These are phyloP conservation scores for Steinernema feltiae DNA, from an alignment of 1,140 invertebrate genomes.

Conservation along the genomic window DNA sequence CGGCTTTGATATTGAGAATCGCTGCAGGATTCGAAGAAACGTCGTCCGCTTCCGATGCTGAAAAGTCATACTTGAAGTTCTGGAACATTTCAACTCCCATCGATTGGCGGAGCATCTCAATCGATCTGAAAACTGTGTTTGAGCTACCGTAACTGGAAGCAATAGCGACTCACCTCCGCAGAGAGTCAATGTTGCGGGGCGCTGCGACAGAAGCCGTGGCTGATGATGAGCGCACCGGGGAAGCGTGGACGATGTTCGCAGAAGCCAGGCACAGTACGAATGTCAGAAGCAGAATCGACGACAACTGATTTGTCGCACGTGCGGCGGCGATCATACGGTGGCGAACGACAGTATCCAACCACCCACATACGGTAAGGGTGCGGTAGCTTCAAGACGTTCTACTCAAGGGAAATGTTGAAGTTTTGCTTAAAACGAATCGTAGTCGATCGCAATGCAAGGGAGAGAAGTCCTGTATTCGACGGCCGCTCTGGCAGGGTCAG, in stretches of 20 bases:
- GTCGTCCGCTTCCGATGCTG: neutral
- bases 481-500: neutral
- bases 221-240: neutral
- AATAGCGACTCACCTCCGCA: neutral
- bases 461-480: too few species aligned
- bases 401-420: too few species aligned
- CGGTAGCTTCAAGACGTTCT: too few species aligned
- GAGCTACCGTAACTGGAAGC: neutral
- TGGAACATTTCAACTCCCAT: neutral
- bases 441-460: neutral
- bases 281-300: neutral
- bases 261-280: neutral
- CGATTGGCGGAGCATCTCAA: neutral
- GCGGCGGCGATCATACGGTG: constrained; percentile 6
- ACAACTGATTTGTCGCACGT: constrained; percentile 4
- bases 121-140: neutral
- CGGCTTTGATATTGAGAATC: neutral
- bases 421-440: too few species aligned
- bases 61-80: neutral
- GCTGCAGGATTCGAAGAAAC: neutral
- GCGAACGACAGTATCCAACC: neutral
- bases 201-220: neutral
- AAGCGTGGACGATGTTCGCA: neutral
- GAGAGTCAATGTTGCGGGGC: neutral
- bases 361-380: constrained; percentile 10